Conservation (phyloP, 2,113 vertebrate genomes). For the Andinoacara biseriatus region DNA sequence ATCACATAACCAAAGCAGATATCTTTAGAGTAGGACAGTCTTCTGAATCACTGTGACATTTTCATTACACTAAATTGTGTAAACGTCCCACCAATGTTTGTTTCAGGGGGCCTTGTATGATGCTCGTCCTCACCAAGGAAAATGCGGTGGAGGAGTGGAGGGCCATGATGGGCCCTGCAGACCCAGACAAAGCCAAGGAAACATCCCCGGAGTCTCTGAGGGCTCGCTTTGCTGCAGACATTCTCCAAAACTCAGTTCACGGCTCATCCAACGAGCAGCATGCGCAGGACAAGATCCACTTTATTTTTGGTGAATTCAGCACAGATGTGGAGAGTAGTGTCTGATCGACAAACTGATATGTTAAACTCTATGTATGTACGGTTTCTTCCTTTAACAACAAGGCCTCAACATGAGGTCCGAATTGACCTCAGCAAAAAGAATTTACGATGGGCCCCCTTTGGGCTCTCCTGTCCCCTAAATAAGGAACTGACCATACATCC, state of each 20-base stretch:
- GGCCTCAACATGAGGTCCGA: too few species aligned
- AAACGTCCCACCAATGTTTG: not conserved
- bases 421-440: too few species aligned
- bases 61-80: not conserved
- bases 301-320: slow-evolving; percentile 78
- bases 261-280: slow-evolving; percentile 78
- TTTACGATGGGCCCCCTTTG: too few species aligned
- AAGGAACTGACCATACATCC: too few species aligned
- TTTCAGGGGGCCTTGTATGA: slow-evolving; percentile 81
- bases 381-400: too few species aligned
- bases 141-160: slow-evolving; percentile 87
- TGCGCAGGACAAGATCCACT: slow-evolving; percentile 72
- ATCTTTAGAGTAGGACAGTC: not conserved
- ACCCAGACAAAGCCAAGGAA: slow-evolving; percentile 80
- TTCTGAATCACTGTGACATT: not conserved
- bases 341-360: too few species aligned
- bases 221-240: slow-evolving; percentile 79
- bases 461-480: too few species aligned
- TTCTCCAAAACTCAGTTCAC: slow-evolving; percentile 84
- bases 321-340: slow-evolving; percentile 46
- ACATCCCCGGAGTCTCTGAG: slow-evolving; percentile 80
- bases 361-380: too few species aligned
- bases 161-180: slow-evolving; percentile 83
- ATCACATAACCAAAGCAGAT: not conserved
- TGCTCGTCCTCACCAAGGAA: slow-evolving; percentile 84